Evolutionary conservation across 2,113 vertebrate genomes (phyloP).

Genomic region (Cariama cristata): DNA sequence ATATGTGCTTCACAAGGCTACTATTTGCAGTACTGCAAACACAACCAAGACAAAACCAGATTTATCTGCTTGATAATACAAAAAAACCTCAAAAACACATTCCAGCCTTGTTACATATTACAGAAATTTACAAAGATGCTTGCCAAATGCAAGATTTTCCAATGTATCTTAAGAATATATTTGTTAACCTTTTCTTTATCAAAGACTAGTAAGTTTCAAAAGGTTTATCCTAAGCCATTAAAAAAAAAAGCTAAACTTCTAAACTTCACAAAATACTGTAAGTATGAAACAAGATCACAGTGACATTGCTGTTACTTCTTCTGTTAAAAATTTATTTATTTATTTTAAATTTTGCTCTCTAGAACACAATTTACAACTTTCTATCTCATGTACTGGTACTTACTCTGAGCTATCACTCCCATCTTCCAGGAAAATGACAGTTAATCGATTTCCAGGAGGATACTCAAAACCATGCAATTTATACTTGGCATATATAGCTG

Average conservation of each 20-base stretch:
- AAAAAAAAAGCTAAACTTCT: not conserved
- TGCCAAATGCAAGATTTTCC: not conserved
- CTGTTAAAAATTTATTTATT: not conserved
- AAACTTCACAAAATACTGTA: not conserved
- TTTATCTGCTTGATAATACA: not conserved
- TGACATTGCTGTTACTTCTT: not conserved
- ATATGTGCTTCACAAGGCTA: not conserved
- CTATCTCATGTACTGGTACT: not conserved
- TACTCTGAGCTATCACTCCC: conserved; percentile 90
- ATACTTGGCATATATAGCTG: conserved; percentile 94
- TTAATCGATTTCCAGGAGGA: conserved; percentile 92
- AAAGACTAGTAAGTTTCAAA: not conserved
- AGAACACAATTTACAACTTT: not conserved
- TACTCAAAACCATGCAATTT: conserved; percentile 96
- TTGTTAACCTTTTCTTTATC: not conserved
- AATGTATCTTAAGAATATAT: not conserved
- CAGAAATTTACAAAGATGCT: not conserved
- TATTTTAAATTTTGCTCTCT: not conserved
- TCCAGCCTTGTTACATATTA: not conserved
- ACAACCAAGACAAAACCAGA: not conserved
- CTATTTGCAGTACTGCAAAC: not conserved
- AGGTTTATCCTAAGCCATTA: not conserved
- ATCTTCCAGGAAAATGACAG: conserved; percentile 87
- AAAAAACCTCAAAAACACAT: not conserved
- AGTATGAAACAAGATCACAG: not conserved